Conservation (phyloP, 2,888 invertebrate genomes). For the Maniola hyperantus region DNA sequence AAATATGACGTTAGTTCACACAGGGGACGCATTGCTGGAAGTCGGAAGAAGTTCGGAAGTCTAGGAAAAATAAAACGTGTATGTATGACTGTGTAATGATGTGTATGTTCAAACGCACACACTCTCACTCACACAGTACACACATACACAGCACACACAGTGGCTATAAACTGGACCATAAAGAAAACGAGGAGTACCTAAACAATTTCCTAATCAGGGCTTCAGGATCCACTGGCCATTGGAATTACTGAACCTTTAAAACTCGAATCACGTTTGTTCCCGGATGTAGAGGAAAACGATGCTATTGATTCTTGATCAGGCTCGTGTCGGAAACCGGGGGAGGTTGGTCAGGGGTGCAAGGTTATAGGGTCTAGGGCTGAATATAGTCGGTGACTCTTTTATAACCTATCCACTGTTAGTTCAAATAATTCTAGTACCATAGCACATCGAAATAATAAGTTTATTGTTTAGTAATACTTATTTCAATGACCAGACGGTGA, state of each 20-base stretch:
- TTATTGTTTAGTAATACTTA: too few species aligned
- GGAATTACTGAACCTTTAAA: conserved; percentile 28
- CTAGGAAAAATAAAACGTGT: too few species aligned
- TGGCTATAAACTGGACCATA: background rate
- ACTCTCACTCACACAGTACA: too few species aligned
- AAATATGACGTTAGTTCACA: too few species aligned
- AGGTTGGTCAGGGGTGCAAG: conserved; percentile 32
- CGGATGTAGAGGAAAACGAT: conserved; percentile 36
- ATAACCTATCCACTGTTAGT: background rate
- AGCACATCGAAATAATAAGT: background rate
- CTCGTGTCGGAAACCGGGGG: conserved; percentile 26
- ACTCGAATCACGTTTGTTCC: conserved; percentile 34
- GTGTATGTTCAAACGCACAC: too few species aligned
- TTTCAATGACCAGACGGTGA: background rate
- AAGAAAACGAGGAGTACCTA: background rate
- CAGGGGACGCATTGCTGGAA: too few species aligned
- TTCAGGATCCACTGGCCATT: conserved; percentile 5
- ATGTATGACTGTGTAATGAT: too few species aligned
- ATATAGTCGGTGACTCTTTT: conserved; percentile 7
- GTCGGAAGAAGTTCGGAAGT: too few species aligned
- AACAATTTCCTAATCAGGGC: conserved; percentile 18
- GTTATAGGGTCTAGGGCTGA: conserved; percentile 22
- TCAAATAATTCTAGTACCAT: background rate
- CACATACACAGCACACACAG: background rate
- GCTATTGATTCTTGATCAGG: conserved; percentile 39